These are phyloP conservation scores for Myotis yumanensis DNA, from an alignment of 2,113 vertebrate genomes.

Conservation along the genomic window DNA sequence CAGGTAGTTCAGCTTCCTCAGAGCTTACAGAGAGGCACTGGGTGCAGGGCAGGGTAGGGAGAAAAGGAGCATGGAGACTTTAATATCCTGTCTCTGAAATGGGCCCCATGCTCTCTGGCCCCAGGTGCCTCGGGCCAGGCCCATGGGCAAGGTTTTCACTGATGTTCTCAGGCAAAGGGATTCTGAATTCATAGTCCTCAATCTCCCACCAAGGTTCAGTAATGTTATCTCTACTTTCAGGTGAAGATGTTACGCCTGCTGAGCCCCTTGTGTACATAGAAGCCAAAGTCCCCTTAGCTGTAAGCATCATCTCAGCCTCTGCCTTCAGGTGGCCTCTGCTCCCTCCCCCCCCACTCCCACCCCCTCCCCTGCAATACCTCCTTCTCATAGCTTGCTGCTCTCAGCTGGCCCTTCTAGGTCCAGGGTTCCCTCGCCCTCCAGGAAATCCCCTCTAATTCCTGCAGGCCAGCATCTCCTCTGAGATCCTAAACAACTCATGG, in stretches of 20 bases:
- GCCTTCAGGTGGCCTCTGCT: not conserved
- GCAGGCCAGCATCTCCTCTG: not conserved
- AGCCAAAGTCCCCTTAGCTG: not conserved
- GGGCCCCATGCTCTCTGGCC: not conserved
- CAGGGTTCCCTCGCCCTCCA: not conserved
- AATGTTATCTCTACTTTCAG: not conserved
- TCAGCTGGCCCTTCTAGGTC: not conserved
- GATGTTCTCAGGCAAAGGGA: not conserved
- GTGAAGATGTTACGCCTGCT: not conserved
- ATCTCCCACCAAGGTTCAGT: not conserved
- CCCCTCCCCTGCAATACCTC: not conserved
- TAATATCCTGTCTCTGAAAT: not conserved
- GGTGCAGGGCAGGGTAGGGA: accelerated
- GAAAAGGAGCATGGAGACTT: not conserved
- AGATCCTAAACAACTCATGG: not conserved
- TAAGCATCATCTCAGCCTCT: not conserved
- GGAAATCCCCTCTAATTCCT: not conserved
- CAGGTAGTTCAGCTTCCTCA: not conserved
- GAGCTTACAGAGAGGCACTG: not conserved
- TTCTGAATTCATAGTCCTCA: not conserved
- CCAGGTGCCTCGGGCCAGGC: not conserved
- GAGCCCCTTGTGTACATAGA: not conserved
- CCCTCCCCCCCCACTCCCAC: no score
- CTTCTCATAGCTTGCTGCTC: not conserved
- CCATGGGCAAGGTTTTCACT: not conserved